Percentiles rank a stretch among this genome's conserved stretches.
phyloP scores from a whole-genome alignment of 2,888 invertebrate species.

The Bombylius major region DNA sequence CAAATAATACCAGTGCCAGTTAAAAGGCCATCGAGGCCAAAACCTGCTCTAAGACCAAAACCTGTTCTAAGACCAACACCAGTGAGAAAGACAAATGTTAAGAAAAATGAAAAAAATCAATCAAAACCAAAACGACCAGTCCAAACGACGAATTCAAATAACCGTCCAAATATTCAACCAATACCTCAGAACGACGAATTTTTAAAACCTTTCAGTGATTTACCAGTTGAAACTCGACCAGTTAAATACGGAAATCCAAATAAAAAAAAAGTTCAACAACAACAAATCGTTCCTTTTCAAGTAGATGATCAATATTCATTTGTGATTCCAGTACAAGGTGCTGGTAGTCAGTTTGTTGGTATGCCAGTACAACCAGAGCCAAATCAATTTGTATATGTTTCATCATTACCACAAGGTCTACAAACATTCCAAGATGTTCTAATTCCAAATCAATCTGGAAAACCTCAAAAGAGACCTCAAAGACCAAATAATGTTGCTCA shows the following conservation, averaged over 20 bases:
- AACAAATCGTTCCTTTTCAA: not conserved
- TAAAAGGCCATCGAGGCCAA: not conserved
- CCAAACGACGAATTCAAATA: no score
- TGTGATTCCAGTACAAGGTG: not conserved
- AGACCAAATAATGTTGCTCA: not conserved
- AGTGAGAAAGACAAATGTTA: not conserved
- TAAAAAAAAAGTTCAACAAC: not conserved
- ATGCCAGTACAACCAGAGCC: no score
- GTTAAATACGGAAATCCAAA: not conserved
- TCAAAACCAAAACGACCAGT: not conserved
- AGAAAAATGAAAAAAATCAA: not conserved
- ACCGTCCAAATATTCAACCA: not conserved
- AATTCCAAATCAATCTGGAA: no score
- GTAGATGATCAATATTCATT: not conserved
- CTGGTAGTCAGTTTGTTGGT: not conserved
- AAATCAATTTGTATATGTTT: no score
- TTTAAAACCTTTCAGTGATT: slow-evolving; percentile 6
- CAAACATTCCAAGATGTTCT: no score
- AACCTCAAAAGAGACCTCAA: not conserved
- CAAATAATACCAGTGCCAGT: not conserved
- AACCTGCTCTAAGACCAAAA: not conserved
- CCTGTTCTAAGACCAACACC: not conserved
- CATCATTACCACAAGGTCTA: no score
- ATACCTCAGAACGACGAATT: not conserved
- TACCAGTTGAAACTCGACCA: slow-evolving; percentile 4